These are phyloP conservation scores for Excalfactoria chinensis DNA, from an alignment of 2,113 vertebrate genomes.

Conservation along the genomic window DNA sequence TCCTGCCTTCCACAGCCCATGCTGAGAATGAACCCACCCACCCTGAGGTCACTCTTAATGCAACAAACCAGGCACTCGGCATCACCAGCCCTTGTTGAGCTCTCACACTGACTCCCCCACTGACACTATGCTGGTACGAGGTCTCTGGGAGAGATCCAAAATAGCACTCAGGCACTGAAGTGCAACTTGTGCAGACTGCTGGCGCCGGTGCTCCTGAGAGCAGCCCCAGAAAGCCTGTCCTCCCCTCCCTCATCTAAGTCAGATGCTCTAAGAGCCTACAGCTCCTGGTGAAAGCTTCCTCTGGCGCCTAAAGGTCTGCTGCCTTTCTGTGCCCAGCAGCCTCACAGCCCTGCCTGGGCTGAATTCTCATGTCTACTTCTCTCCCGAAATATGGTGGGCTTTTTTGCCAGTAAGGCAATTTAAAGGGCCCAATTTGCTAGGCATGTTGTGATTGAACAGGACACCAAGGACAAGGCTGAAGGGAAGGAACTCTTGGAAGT, in stretches of 20 bases:
- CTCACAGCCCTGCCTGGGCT: background rate
- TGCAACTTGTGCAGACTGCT: constrained; percentile 53
- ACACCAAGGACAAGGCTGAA: background rate
- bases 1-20: background rate
- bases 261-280: constrained; percentile 19
- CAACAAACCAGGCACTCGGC: background rate
- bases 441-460: background rate
- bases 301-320: constrained; percentile 2
- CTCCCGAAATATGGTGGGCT: background rate
- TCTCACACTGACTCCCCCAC: background rate
- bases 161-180: constrained; percentile 59
- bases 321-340: background rate
- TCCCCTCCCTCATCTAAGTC: background rate
- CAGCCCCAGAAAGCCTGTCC: constrained; percentile 30
- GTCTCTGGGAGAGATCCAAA: constrained; percentile 63
- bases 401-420: background rate
- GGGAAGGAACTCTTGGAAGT: background rate
- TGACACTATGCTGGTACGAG: background rate
- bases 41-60: background rate
- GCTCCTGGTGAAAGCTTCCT: background rate
- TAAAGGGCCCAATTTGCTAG: background rate
- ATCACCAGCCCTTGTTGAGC: background rate
- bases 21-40: background rate
- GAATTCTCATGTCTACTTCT: background rate
- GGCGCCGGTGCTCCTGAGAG: constrained; percentile 41